Evolutionary conservation across 1,140 invertebrate genomes (phyloP).

Genomic region (Artemia franciscana): DNA sequence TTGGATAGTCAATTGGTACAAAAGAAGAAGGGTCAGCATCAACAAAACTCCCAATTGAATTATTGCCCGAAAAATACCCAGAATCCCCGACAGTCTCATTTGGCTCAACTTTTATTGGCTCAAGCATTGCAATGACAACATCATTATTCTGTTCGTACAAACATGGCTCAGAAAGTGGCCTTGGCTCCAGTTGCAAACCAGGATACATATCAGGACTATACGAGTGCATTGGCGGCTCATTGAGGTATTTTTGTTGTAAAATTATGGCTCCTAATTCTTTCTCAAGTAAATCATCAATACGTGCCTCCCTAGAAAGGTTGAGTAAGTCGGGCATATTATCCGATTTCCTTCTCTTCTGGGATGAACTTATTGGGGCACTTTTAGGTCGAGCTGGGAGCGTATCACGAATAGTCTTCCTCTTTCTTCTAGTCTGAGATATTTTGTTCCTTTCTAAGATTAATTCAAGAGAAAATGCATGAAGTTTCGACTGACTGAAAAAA

Average conservation of each 20-base stretch:
- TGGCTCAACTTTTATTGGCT: too few species aligned
- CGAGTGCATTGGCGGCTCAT: neutral
- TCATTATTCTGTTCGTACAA: too few species aligned
- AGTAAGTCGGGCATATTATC: too few species aligned
- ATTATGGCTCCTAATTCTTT: neutral
- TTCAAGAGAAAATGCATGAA: neutral
- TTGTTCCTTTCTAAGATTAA: neutral
- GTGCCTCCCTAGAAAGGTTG: neutral
- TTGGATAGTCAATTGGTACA: too few species aligned
- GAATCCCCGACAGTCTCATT: too few species aligned
- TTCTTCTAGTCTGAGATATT: neutral
- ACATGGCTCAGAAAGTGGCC: too few species aligned
- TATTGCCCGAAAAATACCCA: too few species aligned
- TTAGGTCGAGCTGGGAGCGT: neutral
- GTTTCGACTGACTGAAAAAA: neutral
- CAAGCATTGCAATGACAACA: too few species aligned
- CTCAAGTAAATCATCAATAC: neutral
- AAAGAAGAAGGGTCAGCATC: too few species aligned
- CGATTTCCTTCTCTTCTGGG: too few species aligned
- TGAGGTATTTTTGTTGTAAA: neutral
- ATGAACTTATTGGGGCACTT: neutral
- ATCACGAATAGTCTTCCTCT: neutral
- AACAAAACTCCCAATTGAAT: too few species aligned
- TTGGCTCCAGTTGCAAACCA: too few species aligned
- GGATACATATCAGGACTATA: neutral